Conservation (phyloP, 2,888 invertebrate species). For the Bombylius discolor region DNA sequence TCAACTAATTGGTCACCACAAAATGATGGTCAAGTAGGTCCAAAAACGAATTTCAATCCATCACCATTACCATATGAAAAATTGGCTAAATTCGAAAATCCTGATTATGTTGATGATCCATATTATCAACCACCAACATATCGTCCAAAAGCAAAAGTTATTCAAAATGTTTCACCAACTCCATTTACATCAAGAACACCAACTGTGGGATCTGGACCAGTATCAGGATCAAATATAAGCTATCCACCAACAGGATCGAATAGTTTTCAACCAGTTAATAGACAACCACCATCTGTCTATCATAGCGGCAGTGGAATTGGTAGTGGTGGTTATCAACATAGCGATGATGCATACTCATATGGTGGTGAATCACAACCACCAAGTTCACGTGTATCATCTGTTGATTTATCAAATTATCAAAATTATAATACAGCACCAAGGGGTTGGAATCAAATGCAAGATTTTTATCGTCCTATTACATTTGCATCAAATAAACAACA, state of each 20-base stretch:
- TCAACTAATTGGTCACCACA: neutral
- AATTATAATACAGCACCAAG: conserved; percentile 76
- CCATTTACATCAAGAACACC: conserved; percentile 17
- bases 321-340: neutral
- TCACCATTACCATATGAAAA: conserved; percentile 31
- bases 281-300: neutral
- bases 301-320: neutral
- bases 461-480: conserved; percentile 59
- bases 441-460: conserved; percentile 61
- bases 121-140: neutral
- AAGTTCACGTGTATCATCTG: conserved; percentile 8
- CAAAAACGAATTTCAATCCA: conserved; percentile 24
- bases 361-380: neutral
- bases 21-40: neutral
- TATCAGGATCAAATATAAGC: neutral
- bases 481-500: conserved; percentile 45
- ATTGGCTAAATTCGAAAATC: conserved; percentile 27
- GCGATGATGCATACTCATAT: conserved; percentile 4
- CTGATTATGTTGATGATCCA: conserved; percentile 8
- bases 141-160: neutral
- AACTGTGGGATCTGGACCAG: neutral
- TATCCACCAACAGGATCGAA: neutral
- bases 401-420: conserved; percentile 19
- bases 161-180: conserved; percentile 23
- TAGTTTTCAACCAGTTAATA: neutral